Conservation (phyloP, 2,888 invertebrate species). For the Balanococcus diminutus region DNA sequence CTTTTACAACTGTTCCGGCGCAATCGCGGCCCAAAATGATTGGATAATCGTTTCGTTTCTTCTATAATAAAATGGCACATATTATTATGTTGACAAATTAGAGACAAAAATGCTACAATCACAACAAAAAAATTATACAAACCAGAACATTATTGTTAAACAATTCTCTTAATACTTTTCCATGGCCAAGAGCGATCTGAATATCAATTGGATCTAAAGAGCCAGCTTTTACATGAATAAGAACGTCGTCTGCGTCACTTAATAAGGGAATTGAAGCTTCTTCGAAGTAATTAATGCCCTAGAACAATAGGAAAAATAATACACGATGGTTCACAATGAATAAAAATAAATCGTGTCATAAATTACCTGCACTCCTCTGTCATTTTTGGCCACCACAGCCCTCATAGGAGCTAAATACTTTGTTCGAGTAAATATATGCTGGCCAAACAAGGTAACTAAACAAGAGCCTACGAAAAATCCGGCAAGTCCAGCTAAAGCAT, state of each 20-base stretch:
- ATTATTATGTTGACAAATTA: neutral
- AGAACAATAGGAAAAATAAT: neutral
- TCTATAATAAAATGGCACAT: no score
- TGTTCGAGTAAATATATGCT: constrained; percentile 59
- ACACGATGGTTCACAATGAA: no score
- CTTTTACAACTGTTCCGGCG: constrained; percentile 68
- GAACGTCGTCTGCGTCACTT: constrained; percentile 65
- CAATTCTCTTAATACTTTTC: constrained; percentile 62
- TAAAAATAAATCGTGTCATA: neutral
- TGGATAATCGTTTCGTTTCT: constrained; percentile 63
- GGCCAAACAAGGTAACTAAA: constrained; percentile 61
- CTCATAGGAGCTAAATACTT: constrained; percentile 61
- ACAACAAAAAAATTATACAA: constrained; percentile 57
- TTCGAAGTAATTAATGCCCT: constrained; percentile 67
- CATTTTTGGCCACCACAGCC: constrained; percentile 62
- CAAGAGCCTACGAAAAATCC: constrained; percentile 62
- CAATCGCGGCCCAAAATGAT: constrained; percentile 70
- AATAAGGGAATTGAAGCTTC: constrained; percentile 64
- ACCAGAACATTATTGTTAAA: constrained; percentile 53
- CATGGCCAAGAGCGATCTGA: constrained; percentile 68
- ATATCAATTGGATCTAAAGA: constrained; percentile 68
- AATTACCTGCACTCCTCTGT: constrained; percentile 62
- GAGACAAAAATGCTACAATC: neutral
- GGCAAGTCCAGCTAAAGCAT: constrained; percentile 61
- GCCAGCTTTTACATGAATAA: constrained; percentile 69